Conservation (phyloP, 37 sponge, comb jelly and placozoan species). For the Chondrosia reniformis region DNA sequence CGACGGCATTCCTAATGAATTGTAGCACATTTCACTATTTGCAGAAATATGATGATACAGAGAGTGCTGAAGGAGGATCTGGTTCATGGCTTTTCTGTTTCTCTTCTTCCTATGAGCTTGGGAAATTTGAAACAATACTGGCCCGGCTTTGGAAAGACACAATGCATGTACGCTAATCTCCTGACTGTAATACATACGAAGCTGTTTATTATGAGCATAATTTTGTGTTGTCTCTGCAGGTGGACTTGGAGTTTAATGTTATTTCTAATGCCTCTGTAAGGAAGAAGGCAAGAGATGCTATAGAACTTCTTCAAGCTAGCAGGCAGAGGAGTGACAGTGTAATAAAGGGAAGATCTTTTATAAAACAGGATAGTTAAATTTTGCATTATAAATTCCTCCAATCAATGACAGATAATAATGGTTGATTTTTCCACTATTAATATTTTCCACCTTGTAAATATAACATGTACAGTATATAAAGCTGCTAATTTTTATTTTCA, state of each 20-base stretch:
- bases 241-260: neutral
- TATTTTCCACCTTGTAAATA: no score
- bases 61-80: constrained; percentile 3
- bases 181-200: neutral
- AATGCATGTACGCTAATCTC: constrained; percentile 39
- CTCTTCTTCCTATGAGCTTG: constrained; percentile 66
- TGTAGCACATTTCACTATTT: neutral
- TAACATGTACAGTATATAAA: no score
- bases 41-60: constrained; percentile 39
- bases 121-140: constrained; percentile 61
- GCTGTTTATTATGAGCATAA: neutral
- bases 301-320: constrained; percentile 53
- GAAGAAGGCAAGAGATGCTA: constrained; percentile 16
- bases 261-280: neutral
- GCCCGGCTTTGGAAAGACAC: constrained; percentile 42
- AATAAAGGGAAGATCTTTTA: constrained; percentile 44
- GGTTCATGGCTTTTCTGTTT: constrained; percentile 81
- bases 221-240: neutral
- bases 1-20: neutral
- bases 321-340: constrained; percentile 59
- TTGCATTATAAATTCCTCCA: no score
- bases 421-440: no score
- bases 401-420: no score
- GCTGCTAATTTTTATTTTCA: no score
- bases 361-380: no score